Percentiles rank a stretch among this genome's conserved stretches.
These are phyloP conservation scores for Myotis lucifugus DNA, from an alignment of 2,113 vertebrate species.

Conservation along the genomic window DNA sequence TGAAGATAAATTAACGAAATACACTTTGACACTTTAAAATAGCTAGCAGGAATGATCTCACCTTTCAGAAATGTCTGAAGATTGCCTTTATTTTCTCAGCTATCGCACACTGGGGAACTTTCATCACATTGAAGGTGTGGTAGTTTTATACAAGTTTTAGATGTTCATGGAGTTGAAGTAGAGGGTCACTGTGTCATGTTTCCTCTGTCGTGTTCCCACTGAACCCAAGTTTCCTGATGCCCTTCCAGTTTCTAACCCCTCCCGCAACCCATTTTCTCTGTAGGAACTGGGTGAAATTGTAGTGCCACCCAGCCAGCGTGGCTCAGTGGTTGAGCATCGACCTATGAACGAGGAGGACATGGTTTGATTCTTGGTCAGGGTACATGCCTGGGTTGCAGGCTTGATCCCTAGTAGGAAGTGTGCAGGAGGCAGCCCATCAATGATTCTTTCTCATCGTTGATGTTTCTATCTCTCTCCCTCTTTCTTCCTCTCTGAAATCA, in stretches of 20 bases:
- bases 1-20: constrained; percentile 69
- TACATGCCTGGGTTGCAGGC: too few species aligned
- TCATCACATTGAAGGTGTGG: background rate
- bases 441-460: too few species aligned
- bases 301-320: background rate
- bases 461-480: too few species aligned
- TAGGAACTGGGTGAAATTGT: background rate
- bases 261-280: background rate
- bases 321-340: too few species aligned
- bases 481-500: too few species aligned
- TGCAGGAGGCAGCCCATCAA: too few species aligned
- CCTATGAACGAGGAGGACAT: too few species aligned
- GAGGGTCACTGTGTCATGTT: background rate
- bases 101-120: constrained; percentile 12
- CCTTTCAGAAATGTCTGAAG: constrained; percentile 33
- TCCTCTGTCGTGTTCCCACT: background rate
- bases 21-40: constrained; percentile 32
- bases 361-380: too few species aligned
- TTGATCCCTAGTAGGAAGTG: too few species aligned
- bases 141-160: background rate
- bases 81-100: constrained; percentile 56
- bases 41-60: constrained; percentile 58
- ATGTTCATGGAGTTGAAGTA: background rate
- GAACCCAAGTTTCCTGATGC: background rate
- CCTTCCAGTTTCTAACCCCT: background rate